Evolutionary conservation across 2,113 vertebrate genomes (phyloP), one percentile per base, ranked within the genome.

Genomic region (Tapirus terrestris): DNA sequence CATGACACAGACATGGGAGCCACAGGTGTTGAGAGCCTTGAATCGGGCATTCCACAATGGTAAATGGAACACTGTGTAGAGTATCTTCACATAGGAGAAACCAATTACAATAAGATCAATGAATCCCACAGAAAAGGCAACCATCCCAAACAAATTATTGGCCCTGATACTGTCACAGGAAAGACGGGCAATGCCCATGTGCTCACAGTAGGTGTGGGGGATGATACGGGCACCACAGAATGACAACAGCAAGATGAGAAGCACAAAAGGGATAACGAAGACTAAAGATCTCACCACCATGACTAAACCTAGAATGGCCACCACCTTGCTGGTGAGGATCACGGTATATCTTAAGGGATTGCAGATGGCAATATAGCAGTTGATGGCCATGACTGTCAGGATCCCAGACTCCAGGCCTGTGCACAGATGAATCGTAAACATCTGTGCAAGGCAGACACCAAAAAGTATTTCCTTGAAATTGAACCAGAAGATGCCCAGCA

Each of bases 361-460:
- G 27, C 56, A 58, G 33, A 75, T 82, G 51, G 68, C 80, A 73
- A 81, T 14, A 29, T 67, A 96, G 65, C 0, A 0, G 8, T 88
- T 58, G 29, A 48, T 36, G 45, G 84, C 51, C 60, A 89, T 92
- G 60, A 20, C 27, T 91, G 39, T 97, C 0, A 96, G 88, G 17
- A 96, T 53, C 33, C 51, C 1, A 0, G 72, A 95, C 96, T 97
- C 95, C 0, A 48, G 6, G 90, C 58, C 86, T 36, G 53, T 68
- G 81, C 73, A 96, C 11, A 92, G n/a, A 5, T 97, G 97, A 91
- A 96, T 88, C 36, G 92, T 73, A 63, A 98, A 97, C 96, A 97
- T 97, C 90, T 97, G 96, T 18, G 92, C 43, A 3, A 96, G 88
- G 90, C 97, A 97, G 29, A 70, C 29, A 0, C 9, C 1, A 0